phyloP scores from a whole-genome alignment of 1,140 invertebrate species.

The Drosophila pruinosa region DNA sequence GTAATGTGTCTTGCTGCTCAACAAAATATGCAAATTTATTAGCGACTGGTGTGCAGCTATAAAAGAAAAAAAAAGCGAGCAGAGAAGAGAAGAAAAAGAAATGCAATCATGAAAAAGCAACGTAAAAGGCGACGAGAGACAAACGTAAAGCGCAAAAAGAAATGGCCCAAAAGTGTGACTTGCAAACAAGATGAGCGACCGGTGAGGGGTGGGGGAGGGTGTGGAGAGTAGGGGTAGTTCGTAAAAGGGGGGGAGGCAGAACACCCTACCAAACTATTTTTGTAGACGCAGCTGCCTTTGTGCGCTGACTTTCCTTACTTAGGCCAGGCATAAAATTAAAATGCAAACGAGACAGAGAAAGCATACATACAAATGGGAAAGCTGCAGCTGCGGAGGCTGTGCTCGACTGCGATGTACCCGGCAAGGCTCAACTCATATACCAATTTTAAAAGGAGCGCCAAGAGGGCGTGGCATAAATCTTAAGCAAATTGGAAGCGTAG shows the following conservation, averaged over 20 bases:
- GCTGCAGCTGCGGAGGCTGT: no score
- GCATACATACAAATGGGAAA: slow-evolving; percentile 53
- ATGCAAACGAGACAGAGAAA: slow-evolving; percentile 54
- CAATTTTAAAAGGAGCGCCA: no score
- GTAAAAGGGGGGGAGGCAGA: slow-evolving; percentile 1
- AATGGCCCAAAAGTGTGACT: slow-evolving; percentile 76
- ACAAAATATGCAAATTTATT: slow-evolving; percentile 65
- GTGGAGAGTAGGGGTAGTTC: neutral
- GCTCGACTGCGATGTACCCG: no score
- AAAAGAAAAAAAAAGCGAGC: slow-evolving; percentile 25
- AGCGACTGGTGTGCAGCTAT: neutral
- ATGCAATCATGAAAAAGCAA: slow-evolving; percentile 49
- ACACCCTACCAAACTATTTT: slow-evolving; percentile 64
- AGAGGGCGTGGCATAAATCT: no score
- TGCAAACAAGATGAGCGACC: neutral
- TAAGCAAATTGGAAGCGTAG: no score
- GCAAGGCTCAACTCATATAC: no score
- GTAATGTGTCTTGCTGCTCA: slow-evolving; percentile 30
- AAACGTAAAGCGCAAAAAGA: slow-evolving; percentile 59
- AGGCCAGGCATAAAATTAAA: slow-evolving; percentile 75
- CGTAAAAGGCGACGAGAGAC: slow-evolving; percentile 26
- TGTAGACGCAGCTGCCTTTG: slow-evolving; percentile 68
- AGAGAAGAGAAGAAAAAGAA: slow-evolving; percentile 30
- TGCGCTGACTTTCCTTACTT: slow-evolving; percentile 40
- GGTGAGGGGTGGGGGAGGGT: neutral